Evolutionary conservation across 2,113 vertebrate species (phyloP), one percentile per base, ranked within the genome.

Genomic region (Grus americana): DNA sequence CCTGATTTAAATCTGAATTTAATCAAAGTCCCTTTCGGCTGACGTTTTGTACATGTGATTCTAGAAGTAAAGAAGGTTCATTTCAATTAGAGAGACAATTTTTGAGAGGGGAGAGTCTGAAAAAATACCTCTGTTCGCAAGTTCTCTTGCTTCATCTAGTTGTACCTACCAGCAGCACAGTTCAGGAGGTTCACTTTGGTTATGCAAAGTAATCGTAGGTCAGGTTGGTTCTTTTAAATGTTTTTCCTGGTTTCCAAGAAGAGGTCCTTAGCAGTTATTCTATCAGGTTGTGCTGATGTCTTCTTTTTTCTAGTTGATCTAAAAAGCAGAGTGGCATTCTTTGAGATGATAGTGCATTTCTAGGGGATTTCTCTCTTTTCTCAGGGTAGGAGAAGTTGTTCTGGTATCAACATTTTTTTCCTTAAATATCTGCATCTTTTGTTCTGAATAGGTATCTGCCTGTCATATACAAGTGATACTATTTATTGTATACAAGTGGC

Each of bases 221-320:
- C 59, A n/a, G 10, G 8, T 81, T 49, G 42, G 16, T 57, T 87
- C 50, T 90, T 86, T 67, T 62, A 55, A 55, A 6, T 82, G 12
- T 38, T 86, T 79, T 73, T 82, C 40, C 27, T 29, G 27, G 18
- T 86, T 91, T 82, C 42, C 50, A 47, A 34, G 82, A 67, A 71
- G 62, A 79, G n/a, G 3, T 79, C 40, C 19, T 40, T 67, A 65
- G 26, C 27, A 86, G 38, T 76, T 86, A 17, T 17, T 90, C 21
- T 54, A 1, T 73, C 36, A 50, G 23, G 5, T 71, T 0, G 0
- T 72, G 54, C 17, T 47, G 29, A 34, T 80, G 32, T 58, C 17
- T 57, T 61, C 12, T 76, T 76, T 89, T 62, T 81, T 34, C 38
- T 68, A 72, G 15, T 24, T 40, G n/a, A 59, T 63, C 23, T 86